Conservation (phyloP, 2,113 vertebrate genomes). For the Psilopsiagon aurifrons region DNA sequence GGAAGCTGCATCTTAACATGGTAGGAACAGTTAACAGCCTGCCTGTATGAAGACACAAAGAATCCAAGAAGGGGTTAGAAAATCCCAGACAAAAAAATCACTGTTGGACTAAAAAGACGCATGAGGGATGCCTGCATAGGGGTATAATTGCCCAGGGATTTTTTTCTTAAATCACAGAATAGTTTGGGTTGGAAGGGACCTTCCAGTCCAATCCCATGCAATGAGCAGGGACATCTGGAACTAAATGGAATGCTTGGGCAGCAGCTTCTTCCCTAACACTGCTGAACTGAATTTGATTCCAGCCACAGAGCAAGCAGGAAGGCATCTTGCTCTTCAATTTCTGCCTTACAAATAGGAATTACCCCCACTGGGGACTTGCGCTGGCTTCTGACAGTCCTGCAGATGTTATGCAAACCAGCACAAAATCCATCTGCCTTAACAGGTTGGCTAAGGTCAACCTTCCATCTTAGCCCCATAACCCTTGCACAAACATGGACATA, state of each 20-base stretch:
- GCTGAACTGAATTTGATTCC: neutral
- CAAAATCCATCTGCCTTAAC: constrained; percentile 23
- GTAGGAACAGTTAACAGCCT: neutral
- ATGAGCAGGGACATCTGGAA: neutral
- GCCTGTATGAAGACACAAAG: neutral
- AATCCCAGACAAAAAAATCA: neutral
- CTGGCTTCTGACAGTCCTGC: neutral
- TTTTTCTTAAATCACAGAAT: neutral
- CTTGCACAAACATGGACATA: neutral
- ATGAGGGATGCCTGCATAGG: neutral
- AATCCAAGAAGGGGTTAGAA: neutral
- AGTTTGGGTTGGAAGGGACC: neutral
- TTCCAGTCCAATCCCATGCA: neutral
- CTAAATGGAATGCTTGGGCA: neutral
- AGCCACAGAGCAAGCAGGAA: neutral
- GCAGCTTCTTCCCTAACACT: neutral
- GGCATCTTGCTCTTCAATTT: neutral
- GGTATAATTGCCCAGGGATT: neutral
- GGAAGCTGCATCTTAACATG: neutral
- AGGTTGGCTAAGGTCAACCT: neutral
- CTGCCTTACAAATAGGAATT: neutral
- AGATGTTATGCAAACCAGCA: neutral
- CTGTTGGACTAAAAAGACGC: neutral
- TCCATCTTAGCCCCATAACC: neutral
- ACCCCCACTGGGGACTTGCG: neutral